phyloP scores from a whole-genome alignment of 2,797 vertebrate genomes.

The Sebastes jordani region DNA sequence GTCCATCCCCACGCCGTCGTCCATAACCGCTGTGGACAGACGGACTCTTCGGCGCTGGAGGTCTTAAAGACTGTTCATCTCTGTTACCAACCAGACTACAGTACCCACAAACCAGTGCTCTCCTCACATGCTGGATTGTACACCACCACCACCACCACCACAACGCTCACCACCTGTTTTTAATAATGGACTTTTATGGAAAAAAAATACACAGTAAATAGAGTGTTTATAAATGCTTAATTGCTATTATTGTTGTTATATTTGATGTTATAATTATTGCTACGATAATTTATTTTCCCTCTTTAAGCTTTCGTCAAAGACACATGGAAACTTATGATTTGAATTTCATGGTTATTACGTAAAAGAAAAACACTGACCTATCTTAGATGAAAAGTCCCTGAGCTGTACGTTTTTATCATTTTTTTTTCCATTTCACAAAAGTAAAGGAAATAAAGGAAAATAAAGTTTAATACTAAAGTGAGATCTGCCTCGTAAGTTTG shows the following conservation, averaged over 20 bases:
- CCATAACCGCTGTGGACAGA: slow-evolving; percentile 29
- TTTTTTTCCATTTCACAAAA: slow-evolving; percentile 86
- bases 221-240: slow-evolving; percentile 87
- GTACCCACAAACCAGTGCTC: slow-evolving; percentile 62
- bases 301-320: slow-evolving; percentile 84
- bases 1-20: slow-evolving; percentile 25
- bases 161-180: slow-evolving; percentile 79
- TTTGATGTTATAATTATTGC: slow-evolving; percentile 88
- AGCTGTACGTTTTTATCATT: slow-evolving; percentile 85
- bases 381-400: slow-evolving; percentile 83
- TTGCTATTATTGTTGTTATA: slow-evolving; percentile 87
- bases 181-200: slow-evolving; percentile 81
- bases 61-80: slow-evolving; percentile 14
- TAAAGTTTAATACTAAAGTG: slow-evolving; percentile 85
- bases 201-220: slow-evolving; percentile 80
- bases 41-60: slow-evolving; percentile 41
- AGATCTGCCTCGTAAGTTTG: slow-evolving; percentile 38
- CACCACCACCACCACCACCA: slow-evolving; percentile 55
- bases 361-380: slow-evolving; percentile 83
- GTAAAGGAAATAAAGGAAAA: slow-evolving; percentile 86
- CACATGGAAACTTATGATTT: slow-evolving; percentile 81
- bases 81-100: slow-evolving; percentile 36
- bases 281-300: slow-evolving; percentile 90
- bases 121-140: slow-evolving; percentile 84
- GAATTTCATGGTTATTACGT: slow-evolving; percentile 83